Conservation (phyloP, 2,797 vertebrate genomes). For the Liasis olivaceus region DNA sequence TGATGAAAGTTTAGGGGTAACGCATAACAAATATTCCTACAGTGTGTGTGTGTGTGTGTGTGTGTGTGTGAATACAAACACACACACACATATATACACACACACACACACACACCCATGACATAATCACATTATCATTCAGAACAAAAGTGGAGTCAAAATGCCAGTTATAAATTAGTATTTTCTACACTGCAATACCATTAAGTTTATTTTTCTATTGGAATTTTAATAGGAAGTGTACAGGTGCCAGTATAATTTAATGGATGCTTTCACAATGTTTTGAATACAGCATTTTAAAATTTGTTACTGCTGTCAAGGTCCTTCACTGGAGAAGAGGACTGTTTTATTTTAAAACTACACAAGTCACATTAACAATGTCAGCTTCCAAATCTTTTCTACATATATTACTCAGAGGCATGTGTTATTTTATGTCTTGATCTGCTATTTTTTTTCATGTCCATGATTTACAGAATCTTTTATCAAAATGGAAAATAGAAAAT, state of each 20-base stretch:
- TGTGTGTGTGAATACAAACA: too few species aligned
- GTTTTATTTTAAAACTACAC: slow-evolving; percentile 36
- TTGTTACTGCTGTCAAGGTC: slow-evolving; percentile 36
- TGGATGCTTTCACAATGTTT: slow-evolving; percentile 33
- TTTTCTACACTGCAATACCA: background rate
- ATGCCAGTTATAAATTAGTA: background rate
- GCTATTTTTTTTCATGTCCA: slow-evolving; percentile 46
- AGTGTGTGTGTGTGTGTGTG: too few species aligned
- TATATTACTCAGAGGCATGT: slow-evolving; percentile 21
- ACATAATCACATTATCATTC: background rate
- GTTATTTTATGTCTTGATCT: slow-evolving; percentile 45
- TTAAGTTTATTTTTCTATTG: background rate
- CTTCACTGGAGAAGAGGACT: slow-evolving; percentile 2
- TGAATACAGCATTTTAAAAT: slow-evolving; percentile 34
- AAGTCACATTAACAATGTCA: slow-evolving; percentile 32
- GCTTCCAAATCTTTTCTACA: slow-evolving; percentile 15
- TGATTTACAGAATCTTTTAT: slow-evolving; percentile 45
- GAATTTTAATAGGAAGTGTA: slow-evolving; percentile 42
- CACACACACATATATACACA: too few species aligned
- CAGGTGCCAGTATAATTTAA: slow-evolving; percentile 36
- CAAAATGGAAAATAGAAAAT: slow-evolving; percentile 36
- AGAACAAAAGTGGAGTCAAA: background rate
- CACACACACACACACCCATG: too few species aligned
- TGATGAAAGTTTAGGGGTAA: background rate
- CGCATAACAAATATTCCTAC: background rate